phyloP scores from a whole-genome alignment of 2,113 vertebrate genomes.

The Pavo muticus region DNA sequence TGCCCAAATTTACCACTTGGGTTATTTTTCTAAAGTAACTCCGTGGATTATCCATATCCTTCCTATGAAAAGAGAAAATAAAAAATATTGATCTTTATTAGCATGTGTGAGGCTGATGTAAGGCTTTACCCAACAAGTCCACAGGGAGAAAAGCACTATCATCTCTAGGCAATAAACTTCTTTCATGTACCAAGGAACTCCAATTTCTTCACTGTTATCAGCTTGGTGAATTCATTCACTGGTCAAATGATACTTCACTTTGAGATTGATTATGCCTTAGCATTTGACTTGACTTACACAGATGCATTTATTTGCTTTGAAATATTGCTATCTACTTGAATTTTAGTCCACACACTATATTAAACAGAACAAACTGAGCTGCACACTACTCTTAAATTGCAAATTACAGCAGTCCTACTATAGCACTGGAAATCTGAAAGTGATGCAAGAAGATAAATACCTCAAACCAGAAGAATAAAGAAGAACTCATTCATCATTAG shows the following conservation, averaged over 20 bases:
- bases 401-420: neutral
- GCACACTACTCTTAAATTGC: neutral
- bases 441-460: neutral
- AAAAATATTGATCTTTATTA: neutral
- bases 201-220: neutral
- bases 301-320: constrained; percentile 23
- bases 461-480: neutral
- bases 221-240: constrained; percentile 8
- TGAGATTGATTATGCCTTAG: neutral
- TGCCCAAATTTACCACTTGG: neutral
- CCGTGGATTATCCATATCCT: neutral
- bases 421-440: neutral
- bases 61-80: neutral
- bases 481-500: neutral
- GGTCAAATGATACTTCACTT: neutral
- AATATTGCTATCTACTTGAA: neutral
- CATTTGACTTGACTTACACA: neutral
- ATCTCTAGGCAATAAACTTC: neutral
- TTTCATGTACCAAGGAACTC: neutral
- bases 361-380: neutral
- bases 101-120: neutral
- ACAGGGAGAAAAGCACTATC: neutral
- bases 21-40: neutral
- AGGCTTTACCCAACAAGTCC: neutral
- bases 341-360: neutral